Evolutionary conservation across 2,888 invertebrate genomes (phyloP).

Genomic region (Drosophila ustulata): DNA sequence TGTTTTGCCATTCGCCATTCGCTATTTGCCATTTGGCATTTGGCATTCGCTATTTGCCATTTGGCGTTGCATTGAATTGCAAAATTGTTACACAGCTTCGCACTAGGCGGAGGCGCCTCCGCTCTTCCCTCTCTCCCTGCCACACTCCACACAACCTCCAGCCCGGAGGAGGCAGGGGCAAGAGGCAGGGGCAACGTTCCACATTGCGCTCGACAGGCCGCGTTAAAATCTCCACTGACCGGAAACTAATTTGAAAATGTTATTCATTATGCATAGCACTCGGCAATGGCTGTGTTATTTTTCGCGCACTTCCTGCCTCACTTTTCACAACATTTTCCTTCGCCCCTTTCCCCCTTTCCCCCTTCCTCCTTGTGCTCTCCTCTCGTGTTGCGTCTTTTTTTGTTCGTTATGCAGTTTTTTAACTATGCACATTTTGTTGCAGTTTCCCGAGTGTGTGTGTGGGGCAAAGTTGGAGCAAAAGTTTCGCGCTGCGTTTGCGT

Average conservation of each 20-base stretch:
- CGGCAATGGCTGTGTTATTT: conserved; percentile 51
- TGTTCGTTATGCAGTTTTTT: conserved; percentile 7
- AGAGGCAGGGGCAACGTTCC: conserved; percentile 2
- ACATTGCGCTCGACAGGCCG: conserved; percentile 65
- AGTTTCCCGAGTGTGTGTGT: conserved; percentile 35
- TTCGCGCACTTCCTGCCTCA: conserved; percentile 60
- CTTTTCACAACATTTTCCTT: conserved; percentile 34
- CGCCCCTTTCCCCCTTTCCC: conserved; percentile 9
- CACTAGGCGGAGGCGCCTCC: background rate
- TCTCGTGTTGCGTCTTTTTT: conserved; percentile 9
- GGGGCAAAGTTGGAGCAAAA: conserved; percentile 57
- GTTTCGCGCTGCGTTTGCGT: conserved; percentile 35
- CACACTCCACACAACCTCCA: background rate
- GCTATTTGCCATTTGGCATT: conserved; percentile 27
- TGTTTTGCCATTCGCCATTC: conserved; percentile 35
- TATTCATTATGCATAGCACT: conserved; percentile 76
- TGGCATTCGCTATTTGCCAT: conserved; percentile 8
- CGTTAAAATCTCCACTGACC: conserved; percentile 77
- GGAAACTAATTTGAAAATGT: conserved; percentile 81
- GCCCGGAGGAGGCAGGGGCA: background rate
- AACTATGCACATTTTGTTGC: conserved; percentile 39
- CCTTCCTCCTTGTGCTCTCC: background rate
- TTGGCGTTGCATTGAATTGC: conserved; percentile 50
- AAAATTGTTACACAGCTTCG: conserved; percentile 35
- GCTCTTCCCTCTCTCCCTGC: background rate